Base-by-base conservation (phyloP, 2,797 vertebrate species). In the Crypturellus tataupa region DNA sequence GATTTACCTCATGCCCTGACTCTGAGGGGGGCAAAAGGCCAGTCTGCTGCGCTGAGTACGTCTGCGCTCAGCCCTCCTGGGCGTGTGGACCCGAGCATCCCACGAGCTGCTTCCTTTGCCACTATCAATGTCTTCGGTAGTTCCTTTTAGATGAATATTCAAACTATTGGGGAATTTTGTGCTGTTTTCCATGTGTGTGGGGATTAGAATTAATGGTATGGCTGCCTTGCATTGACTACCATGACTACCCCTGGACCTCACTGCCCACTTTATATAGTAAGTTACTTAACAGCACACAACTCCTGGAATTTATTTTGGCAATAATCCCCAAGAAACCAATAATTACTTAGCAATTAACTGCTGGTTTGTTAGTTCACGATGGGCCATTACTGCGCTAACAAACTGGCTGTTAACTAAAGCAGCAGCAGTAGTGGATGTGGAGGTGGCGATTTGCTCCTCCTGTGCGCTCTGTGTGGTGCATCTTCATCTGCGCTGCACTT, bases 331-430 rank as follows among this genome's bases (percentile, higher is more conserved):
- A 96, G 73, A 94, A 97, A 92, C 47, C 62, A 94, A 60, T 97
- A 46, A 94, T 94, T 93, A 80, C 40, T n/a, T 58, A 60, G 29
- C 53, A 97, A 94, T 95, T 94, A 95, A 81, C 63, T 81, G 24
- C 72, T 88, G 91, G 51, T 93, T 96, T 97, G 68, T 90, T 97
- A 81, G 47, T 86, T 96, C 87, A 92, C 65, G 89, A 55, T 73
- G 75, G 75, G 39, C 77, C 81, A 60, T 76, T 95, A 91, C 88
- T 73, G 31, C 17, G 91, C 59, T 76, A 93, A 80, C 37, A 95
- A 85, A 94, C 55, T 87, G 69, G 68, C 27, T 92, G 72, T 62
- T 94, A 95, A 89, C 73, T 93, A 89, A 95, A 93, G 65, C 16
- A 94, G 35, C 11, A 82, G 27, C 20, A 91, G 12, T 20, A 70